Base-by-base conservation (phyloP, 2,113 vertebrate genomes). In the Oncorhynchus gorbuscha region DNA sequence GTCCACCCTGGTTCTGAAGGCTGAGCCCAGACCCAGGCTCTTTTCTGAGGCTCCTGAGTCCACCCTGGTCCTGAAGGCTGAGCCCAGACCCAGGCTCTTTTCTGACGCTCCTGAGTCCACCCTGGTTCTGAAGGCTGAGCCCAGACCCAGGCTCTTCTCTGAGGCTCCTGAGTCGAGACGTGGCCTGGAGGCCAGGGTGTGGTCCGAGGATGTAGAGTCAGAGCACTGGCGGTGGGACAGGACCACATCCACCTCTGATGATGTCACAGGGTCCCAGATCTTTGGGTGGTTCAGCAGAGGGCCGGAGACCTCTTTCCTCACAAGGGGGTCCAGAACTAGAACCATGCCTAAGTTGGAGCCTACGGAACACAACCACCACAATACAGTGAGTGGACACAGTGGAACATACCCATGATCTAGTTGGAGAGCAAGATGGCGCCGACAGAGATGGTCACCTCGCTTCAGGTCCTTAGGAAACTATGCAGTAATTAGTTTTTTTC, bases 261-360 rank as follows among this genome's bases (percentile, higher is more conserved):
- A 13, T 49, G 74, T 82, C 83, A 79, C 74, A 48, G 85, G 62
- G 65, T 94, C 90, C 28, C 79, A 81, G 13, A 18, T 55, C 49
- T 85, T 87, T 51, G 89, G 83, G 55, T 82, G 83, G 65, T 87
- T 84, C 76, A 87, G 58, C 75, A 87, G 71, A 71, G 91, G 86
- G 72, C 83, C 85, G 12, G 90, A 79, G 59, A 80, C 70, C 2
- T 89, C 92, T 14, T 91, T 89, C 82, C 91, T 90, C 73, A 82
- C 88, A 74, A 92, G 83, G 71, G 93, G 85, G 82, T 94, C 94
- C 2, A 94, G 84, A 70, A 94, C 89, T 76, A 95, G 79, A 0
- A 94, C 84, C 84, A 95, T 93, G 74, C 82, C 90, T 0, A 91
- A 90, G 24, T 86, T 89, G 5, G 86, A 72, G 1, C 86, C 95